Base-by-base conservation (phyloP, 2,797 vertebrate genomes). In the Scolopax rusticola region DNA sequence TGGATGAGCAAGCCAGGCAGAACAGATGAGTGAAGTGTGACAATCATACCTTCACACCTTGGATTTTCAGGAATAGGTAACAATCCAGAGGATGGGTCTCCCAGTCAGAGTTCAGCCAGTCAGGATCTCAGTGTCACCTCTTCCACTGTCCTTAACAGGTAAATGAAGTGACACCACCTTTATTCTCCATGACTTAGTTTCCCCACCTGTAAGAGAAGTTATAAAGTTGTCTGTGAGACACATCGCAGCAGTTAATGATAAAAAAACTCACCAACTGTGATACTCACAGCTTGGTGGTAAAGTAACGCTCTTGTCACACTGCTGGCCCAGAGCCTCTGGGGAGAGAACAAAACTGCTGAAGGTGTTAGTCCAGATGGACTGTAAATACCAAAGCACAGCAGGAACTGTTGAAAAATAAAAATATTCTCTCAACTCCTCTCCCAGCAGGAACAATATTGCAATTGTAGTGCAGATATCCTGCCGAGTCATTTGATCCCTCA, bases 371-470 rank as follows among this genome's bases (percentile, higher is more conserved):
- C 86, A 92, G 71, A 74, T 60, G 75, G 84, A 53, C 45, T 89
- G 84, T 61, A 92, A 91, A 94, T 92, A n/a, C 53, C 56, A 65
- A 64, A 14, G 77, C 71, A 70, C 70, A 87, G 86, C 59, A 91
- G 28, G 80, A 89, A 30, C 59, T 93, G 59, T 28, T 95, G 70
- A 90, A 91, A 95, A 88, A 40, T 38, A 80, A 80, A 60, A 93
- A 64, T 60, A 89, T 36, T 83, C 47, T 93, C 80, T 92, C 81
- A 53, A 38, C 28, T 79, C 70, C 21, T 93, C 38, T 95, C 85
- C 84, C 84, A 91, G 86, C 48, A 87, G 70, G 85, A 95, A 84
- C 70, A 91, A 89, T 81, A 83, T 75, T 71, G 47, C 76, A 71
- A 13, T 32, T 90, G 74, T 78, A 88, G 89, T 80, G 78, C 79